Conservation (phyloP, 2,797 vertebrate species). For the Onychomys leucogaster region DNA sequence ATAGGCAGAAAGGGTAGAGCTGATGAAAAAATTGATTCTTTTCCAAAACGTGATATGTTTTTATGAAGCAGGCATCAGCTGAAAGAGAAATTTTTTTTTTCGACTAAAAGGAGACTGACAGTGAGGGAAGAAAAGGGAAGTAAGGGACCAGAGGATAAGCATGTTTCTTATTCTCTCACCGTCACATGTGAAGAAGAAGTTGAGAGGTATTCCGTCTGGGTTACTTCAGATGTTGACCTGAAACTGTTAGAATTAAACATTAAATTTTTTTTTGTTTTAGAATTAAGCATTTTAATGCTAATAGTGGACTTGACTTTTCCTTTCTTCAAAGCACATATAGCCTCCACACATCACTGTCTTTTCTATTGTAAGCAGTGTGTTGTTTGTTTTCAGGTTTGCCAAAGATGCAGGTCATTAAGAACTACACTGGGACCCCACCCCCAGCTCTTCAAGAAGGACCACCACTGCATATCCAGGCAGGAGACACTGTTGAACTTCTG, state of each 20-base stretch:
- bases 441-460: slow-evolving; percentile 90
- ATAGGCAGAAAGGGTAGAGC: slow-evolving; percentile 69
- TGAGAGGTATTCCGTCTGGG: slow-evolving; percentile 12
- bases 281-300: slow-evolving; percentile 33
- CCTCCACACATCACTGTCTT: not conserved
- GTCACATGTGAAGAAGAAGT: slow-evolving; percentile 47
- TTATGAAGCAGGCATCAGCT: slow-evolving; percentile 71
- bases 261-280: no score
- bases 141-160: slow-evolving; percentile 5
- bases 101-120: slow-evolving; percentile 59
- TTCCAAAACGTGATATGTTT: slow-evolving; percentile 72
- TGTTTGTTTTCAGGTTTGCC: slow-evolving; percentile 91
- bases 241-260: not conserved
- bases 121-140: slow-evolving; percentile 20
- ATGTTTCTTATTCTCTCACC: slow-evolving; percentile 3
- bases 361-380: slow-evolving; percentile 26
- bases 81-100: slow-evolving; percentile 78
- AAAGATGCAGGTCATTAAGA: slow-evolving; percentile 95
- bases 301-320: not conserved
- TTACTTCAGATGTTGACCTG: slow-evolving; percentile 31
- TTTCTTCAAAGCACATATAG: not conserved
- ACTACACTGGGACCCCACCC: slow-evolving; percentile 92
- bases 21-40: slow-evolving; percentile 83
- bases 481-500: slow-evolving; percentile 95
- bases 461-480: slow-evolving; percentile 92